phyloP scores from a whole-genome alignment of 2,797 vertebrate genomes.

The Danionella dracula region DNA sequence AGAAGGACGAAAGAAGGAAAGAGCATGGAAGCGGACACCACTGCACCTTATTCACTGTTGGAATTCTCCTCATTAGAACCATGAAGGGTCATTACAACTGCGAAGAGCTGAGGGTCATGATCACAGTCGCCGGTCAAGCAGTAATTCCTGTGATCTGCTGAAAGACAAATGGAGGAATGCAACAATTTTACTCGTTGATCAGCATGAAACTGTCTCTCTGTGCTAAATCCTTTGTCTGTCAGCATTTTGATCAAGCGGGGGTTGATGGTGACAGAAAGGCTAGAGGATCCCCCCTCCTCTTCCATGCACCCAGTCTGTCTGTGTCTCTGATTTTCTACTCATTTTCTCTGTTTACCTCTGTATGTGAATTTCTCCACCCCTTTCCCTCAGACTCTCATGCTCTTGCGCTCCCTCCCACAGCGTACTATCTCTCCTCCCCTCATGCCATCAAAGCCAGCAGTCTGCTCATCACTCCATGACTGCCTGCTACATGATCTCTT shows the following conservation, averaged over 20 bases:
- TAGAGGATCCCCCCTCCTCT: slow-evolving; percentile 46
- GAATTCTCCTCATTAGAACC: slow-evolving; percentile 48
- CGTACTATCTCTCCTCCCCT: slow-evolving; percentile 61
- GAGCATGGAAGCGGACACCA: neutral
- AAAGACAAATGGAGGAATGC: slow-evolving; percentile 63
- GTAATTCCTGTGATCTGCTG: slow-evolving; percentile 45
- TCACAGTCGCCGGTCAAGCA: neutral
- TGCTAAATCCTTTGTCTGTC: slow-evolving; percentile 59
- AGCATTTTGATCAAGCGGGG: slow-evolving; percentile 57
- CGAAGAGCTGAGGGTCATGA: slow-evolving; percentile 21
- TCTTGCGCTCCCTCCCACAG: slow-evolving; percentile 50
- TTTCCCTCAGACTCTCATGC: slow-evolving; percentile 32
- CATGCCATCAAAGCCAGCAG: slow-evolving; percentile 59
- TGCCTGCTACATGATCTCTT: slow-evolving; percentile 78
- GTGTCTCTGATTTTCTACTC: slow-evolving; percentile 16
- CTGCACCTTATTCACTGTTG: slow-evolving; percentile 29
- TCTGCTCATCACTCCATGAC: slow-evolving; percentile 67
- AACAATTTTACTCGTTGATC: slow-evolving; percentile 52
- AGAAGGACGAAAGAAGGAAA: slow-evolving; percentile 2
- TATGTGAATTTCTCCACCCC: slow-evolving; percentile 46
- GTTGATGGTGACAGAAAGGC: slow-evolving; percentile 58
- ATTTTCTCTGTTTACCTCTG: slow-evolving; percentile 45
- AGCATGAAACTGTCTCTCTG: slow-evolving; percentile 61
- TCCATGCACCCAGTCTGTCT: slow-evolving; percentile 18
- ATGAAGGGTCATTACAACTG: slow-evolving; percentile 19